These are phyloP conservation scores for Semotilus atromaculatus DNA, from an alignment of 2,797 vertebrate genomes.

Conservation along the genomic window DNA sequence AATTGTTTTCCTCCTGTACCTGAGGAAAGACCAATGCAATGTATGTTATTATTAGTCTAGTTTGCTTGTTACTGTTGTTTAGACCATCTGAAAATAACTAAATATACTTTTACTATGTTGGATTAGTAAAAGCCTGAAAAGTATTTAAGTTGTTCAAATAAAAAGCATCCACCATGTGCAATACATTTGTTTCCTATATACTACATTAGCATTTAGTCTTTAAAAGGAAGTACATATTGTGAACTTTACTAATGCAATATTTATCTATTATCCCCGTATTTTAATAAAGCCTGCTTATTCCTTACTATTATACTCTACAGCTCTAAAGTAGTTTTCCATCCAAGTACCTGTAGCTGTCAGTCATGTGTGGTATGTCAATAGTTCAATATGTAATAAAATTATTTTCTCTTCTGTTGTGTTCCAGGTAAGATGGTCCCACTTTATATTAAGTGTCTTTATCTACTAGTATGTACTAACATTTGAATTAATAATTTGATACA, in stretches of 20 bases:
- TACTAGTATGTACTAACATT: background rate
- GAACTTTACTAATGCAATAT: background rate
- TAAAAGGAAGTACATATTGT: background rate
- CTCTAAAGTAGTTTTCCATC: background rate
- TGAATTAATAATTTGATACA: background rate
- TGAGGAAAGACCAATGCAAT: conserved; percentile 29
- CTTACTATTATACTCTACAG: background rate
- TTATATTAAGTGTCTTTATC: background rate
- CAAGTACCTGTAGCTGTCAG: background rate
- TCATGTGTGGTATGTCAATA: background rate
- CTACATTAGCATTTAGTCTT: background rate
- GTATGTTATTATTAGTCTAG: conserved; percentile 19
- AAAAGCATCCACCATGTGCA: conserved; percentile 24
- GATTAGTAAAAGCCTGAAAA: conserved; percentile 16
- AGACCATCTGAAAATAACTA: background rate
- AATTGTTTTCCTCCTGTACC: conserved; percentile 32
- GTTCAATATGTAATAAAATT: background rate
- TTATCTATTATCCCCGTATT: background rate
- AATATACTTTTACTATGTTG: background rate
- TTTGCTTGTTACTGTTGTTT: conserved; percentile 25
- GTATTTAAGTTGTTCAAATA: conserved; percentile 32
- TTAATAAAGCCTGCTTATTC: background rate
- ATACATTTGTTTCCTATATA: conserved; percentile 21
- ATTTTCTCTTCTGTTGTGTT: background rate
- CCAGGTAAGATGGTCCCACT: background rate